Base-by-base conservation (phyloP, 2,797 vertebrate genomes). In the Phylloscopus collybita region DNA sequence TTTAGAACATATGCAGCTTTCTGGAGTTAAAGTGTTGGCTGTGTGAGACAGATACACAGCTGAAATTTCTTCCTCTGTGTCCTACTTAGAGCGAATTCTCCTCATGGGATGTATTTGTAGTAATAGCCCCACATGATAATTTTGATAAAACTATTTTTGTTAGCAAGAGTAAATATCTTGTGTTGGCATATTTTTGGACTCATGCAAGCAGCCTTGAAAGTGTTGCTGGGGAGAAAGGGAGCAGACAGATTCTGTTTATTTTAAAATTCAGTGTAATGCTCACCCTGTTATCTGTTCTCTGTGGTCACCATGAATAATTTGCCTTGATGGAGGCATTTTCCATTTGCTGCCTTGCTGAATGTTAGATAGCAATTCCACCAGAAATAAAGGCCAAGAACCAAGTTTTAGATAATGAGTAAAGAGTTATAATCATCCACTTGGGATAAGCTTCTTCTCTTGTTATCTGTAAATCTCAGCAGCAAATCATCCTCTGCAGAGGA, bases 51-150 rank as follows among this genome's bases (percentile, higher is more conserved):
- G 64, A 88, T 54, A 51, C 45, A 40, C 49, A 81, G 66, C 56
- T 95, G 79, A 86, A 91, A 81, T 90, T 91, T 86, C 65, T 70
- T 79, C 56, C 21, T 83, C 45, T 59, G 29, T 81, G 72, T 90
- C 59, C 92, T 88, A 66, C 60, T 86, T 90, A 54, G 2, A 59
- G 18, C 51, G 40, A 72, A 42, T 73, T 88, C 36, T 78, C 3
- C 44, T 86, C n/a, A n/a, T 20, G 20, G 30, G 30, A 79, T 75
- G 9, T 56, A 26, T 72, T 88, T 83, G 54, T 79, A 87, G 16
- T 70, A 79, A 44, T 21, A 79, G 18, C 66, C 40, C 36, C 54
- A 66, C 0, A 1, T 16, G 70, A 61, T 34, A 70, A 65, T 83
- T 88, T 86, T 70, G 26, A 57, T 86, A 80, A 80, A 53, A 92